Evolutionary conservation across 2,888 invertebrate species (phyloP), one percentile per base, ranked within the genome.

Genomic region (Sisyra nigra): DNA sequence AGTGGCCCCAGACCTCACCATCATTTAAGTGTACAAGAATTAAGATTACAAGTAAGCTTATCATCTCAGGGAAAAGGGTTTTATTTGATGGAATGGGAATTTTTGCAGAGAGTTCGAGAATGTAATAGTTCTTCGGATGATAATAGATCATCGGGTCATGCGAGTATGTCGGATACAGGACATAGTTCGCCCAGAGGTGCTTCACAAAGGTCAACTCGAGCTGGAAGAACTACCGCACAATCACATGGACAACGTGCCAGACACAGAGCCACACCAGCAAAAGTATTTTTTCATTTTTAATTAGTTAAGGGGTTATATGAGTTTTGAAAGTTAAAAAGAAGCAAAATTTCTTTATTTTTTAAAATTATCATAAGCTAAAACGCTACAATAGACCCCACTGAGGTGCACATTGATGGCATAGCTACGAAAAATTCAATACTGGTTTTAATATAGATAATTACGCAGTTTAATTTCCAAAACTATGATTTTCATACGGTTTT

Each of bases 131-230:
- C 87, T 14, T 88, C 87, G 2, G 87, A 88, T 55, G 88, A 88
- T 63, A 87, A 86, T 61, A 69, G 88, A 30, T 88, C 88, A n/a
- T 89, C 89, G 1, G 89, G 89, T 0, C 89, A 89, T 62, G 89
- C 89, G 6, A 87, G 86, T 53, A 89, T 89, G 88, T 88, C 88
- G n/a, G 88, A 89, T 60, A 85, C 85, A 41, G 85, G 86, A 3
- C 75, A 78, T 17, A 73, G 73, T 51, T 73, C 73, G 36, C 72
- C 71, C 4, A 68, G 71, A 24, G 69, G 68, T 31, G 63, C 65
- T 29, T 45, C 78, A 66, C 55, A 72, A 65, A 56, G 84, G 72
- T 63, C 72, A 72, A 53, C 65, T 65, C 57, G 80, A 63, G 52
- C 73, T 72, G 4, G 81, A 24, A 24, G 70, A 55, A 80, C 67